Percentiles rank a stretch among this genome's conserved stretches.
phyloP scores from a whole-genome alignment of 2,888 invertebrate genomes.

The Amphipyra berbera region DNA sequence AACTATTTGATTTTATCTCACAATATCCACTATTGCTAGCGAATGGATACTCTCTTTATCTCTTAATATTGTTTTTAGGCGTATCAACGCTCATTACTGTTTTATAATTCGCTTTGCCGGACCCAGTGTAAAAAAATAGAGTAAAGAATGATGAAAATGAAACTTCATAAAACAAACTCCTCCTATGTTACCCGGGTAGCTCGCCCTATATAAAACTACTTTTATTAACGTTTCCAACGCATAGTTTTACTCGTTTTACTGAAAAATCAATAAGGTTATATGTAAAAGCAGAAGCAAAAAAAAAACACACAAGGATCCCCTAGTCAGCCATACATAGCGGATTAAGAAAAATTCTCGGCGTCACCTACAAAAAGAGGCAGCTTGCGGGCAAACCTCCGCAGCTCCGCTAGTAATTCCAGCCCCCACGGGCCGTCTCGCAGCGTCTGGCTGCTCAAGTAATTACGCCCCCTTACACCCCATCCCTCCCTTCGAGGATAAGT shows the following conservation, averaged over 20 bases:
- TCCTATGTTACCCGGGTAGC: too few relatives aligned
- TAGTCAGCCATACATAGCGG: conserved; percentile 59
- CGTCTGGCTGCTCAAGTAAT: conserved; percentile 87
- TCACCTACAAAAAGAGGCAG: conserved; percentile 78
- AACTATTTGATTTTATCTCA: too few relatives aligned
- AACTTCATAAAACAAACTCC: too few relatives aligned
- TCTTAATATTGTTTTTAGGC: too few relatives aligned
- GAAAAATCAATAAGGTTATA: conserved; percentile 42
- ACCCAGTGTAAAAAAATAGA: too few relatives aligned
- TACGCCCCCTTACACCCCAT: conserved; percentile 74
- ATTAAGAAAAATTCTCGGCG: conserved; percentile 80
- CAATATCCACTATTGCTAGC: too few relatives aligned
- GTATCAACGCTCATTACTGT: too few relatives aligned
- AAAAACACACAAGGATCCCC: conserved; percentile 51
- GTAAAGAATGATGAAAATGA: too few relatives aligned
- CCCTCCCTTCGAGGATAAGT: conserved; percentile 81
- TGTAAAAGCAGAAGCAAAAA: conserved; percentile 43
- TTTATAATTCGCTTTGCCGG: too few relatives aligned
- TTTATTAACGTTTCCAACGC: too few relatives aligned
- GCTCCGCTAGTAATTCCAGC: conserved; percentile 73
- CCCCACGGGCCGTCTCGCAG: conserved; percentile 77
- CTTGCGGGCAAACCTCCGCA: conserved; percentile 72
- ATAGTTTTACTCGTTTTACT: conserved; percentile 7
- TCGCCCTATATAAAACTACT: too few relatives aligned
- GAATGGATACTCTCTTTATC: too few relatives aligned